Conservation (phyloP, 2,797 vertebrate genomes). For the Numenius phaeopus region DNA sequence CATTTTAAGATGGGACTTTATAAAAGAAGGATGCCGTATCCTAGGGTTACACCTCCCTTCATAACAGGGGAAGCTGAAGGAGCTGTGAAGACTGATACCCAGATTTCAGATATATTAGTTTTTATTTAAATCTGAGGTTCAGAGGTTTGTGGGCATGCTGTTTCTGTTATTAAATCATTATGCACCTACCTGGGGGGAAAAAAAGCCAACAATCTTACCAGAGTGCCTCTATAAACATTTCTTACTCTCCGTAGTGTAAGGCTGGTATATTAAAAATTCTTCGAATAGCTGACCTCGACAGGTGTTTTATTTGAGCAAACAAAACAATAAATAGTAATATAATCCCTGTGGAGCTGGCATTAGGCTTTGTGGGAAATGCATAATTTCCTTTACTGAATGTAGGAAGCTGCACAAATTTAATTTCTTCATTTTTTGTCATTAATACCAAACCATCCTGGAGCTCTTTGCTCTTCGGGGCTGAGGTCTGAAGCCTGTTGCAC, state of each 20-base stretch:
- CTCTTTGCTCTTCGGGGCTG: neutral
- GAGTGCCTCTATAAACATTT: constrained; percentile 64
- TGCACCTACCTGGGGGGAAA: constrained; percentile 51
- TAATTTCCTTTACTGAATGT: constrained; percentile 64
- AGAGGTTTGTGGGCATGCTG: constrained; percentile 70
- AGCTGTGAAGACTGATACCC: constrained; percentile 41
- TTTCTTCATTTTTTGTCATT: constrained; percentile 66
- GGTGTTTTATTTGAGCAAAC: constrained; percentile 73
- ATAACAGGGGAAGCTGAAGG: constrained; percentile 36
- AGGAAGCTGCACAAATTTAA: constrained; percentile 59
- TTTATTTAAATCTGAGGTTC: constrained; percentile 73
- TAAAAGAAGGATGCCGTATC: constrained; percentile 72
- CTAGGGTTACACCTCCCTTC: constrained; percentile 60
- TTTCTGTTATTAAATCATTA: constrained; percentile 77
- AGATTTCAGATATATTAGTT: constrained; percentile 69
- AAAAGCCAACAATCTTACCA: constrained; percentile 59
- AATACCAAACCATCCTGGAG: constrained; percentile 35
- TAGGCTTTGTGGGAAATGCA: constrained; percentile 66
- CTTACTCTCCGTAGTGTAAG: constrained; percentile 39
- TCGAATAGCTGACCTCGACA: constrained; percentile 64
- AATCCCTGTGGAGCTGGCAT: constrained; percentile 62
- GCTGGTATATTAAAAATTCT: constrained; percentile 75
- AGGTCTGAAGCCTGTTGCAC: neutral
- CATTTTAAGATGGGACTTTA: constrained; percentile 77
- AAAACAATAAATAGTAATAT: constrained; percentile 74